A percentile compares a stretch with the other conserved stretches of the same genome.
phyloP scores from a whole-genome alignment of 2,113 vertebrate species.

The Amphiprion percula region DNA sequence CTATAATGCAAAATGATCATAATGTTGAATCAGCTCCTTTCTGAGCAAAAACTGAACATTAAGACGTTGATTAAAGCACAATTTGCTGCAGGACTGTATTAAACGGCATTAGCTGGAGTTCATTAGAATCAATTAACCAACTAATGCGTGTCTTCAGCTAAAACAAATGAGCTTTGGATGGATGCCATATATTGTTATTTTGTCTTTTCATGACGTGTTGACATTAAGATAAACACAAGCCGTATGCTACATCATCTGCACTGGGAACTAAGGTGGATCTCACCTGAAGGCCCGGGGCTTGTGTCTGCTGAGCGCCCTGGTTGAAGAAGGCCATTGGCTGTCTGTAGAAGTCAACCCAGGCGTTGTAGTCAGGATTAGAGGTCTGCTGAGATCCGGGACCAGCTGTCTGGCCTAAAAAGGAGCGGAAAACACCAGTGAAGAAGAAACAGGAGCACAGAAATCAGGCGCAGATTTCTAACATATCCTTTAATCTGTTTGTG shows the following conservation, averaged over 20 bases:
- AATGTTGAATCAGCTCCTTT: too few species aligned
- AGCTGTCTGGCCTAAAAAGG: slow-evolving; percentile 89
- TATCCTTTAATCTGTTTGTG: background rate
- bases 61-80: too few species aligned
- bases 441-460: background rate
- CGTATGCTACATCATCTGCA: too few species aligned
- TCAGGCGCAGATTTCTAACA: too few species aligned
- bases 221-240: background rate
- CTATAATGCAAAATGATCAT: too few species aligned
- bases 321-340: slow-evolving; percentile 96
- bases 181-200: too few species aligned
- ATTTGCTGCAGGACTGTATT: too few species aligned
- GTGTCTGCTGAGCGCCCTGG: slow-evolving; percentile 93
- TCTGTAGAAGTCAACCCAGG: slow-evolving; percentile 98
- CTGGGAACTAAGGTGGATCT: background rate
- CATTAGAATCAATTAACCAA: too few species aligned
- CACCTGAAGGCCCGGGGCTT: slow-evolving; percentile 95
- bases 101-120: too few species aligned
- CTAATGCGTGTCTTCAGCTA: too few species aligned
- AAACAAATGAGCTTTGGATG: too few species aligned
- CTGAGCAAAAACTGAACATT: too few species aligned
- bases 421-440: background rate
- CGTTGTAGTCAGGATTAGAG: slow-evolving; percentile 94
- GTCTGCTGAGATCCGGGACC: slow-evolving; percentile 92
- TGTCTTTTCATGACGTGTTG: background rate